Evolutionary conservation across 2,797 vertebrate species (phyloP).

Genomic region (Enteromius mattozi): DNA sequence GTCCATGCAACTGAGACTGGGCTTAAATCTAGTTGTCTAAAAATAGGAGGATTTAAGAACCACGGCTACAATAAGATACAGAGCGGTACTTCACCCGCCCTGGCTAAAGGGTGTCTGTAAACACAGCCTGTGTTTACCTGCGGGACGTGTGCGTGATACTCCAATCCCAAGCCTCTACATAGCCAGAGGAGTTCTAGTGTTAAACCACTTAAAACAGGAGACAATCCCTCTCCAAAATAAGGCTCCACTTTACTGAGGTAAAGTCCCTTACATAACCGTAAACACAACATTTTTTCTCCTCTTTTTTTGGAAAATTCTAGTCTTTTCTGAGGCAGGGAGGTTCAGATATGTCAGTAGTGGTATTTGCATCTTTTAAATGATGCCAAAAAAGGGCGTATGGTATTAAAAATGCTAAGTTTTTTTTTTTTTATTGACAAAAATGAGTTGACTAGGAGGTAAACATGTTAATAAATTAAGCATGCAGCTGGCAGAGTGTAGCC

Average conservation of each 20-base stretch:
- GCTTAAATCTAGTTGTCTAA: conserved; percentile 52
- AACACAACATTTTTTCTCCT: conserved; percentile 1
- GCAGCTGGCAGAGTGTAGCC: too few species aligned
- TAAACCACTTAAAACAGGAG: conserved; percentile 41
- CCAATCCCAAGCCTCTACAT: conserved; percentile 1
- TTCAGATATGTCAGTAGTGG: conserved; percentile 19
- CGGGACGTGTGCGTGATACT: conserved; percentile 32
- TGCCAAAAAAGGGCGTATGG: conserved; percentile 20
- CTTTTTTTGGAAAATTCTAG: background rate
- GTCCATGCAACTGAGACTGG: conserved; percentile 14
- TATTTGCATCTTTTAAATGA: conserved; percentile 41
- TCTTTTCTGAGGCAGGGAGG: background rate
- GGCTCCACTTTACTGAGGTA: conserved; percentile 12
- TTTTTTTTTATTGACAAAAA: background rate
- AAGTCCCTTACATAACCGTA: conserved; percentile 52
- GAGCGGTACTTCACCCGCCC: conserved; percentile 39
- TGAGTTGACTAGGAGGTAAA: background rate
- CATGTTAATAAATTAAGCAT: too few species aligned
- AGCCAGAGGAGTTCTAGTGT: conserved; percentile 20
- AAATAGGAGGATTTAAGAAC: conserved; percentile 61
- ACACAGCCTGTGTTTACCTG: conserved; percentile 48
- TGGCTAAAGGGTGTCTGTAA: conserved; percentile 44
- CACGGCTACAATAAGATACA: conserved; percentile 38
- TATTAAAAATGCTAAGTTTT: conserved; percentile 19
- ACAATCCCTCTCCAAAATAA: conserved; percentile 43